A percentile compares a stretch with the other conserved stretches of the same genome.
Conservation (phyloP, 2,797 vertebrate genomes). For the Sebastes glaucus region DNA sequence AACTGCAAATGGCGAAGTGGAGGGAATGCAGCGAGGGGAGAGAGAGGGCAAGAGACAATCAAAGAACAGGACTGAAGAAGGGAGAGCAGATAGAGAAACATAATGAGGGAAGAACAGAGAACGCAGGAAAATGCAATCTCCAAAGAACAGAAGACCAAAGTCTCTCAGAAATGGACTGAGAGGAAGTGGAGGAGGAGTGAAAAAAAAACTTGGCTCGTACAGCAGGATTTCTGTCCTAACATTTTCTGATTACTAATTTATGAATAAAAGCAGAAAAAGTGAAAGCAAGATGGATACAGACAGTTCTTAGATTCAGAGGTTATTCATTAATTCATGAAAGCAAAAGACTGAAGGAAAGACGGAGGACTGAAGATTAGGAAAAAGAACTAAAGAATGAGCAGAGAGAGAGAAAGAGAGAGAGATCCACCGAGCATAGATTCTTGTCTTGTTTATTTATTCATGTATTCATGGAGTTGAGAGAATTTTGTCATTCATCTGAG, state of each 20-base stretch:
- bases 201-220: constrained; percentile 26
- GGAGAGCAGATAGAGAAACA: constrained; percentile 38
- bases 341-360: constrained; percentile 71
- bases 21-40: constrained; percentile 56
- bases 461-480: constrained; percentile 72
- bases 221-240: constrained; percentile 63
- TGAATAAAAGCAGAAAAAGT: constrained; percentile 71
- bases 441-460: constrained; percentile 76
- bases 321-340: constrained; percentile 82
- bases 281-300: constrained; percentile 70
- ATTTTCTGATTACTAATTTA: constrained; percentile 78
- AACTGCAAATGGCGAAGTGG: constrained; percentile 76
- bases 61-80: constrained; percentile 40
- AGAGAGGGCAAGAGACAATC: constrained; percentile 39
- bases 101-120: constrained; percentile 58
- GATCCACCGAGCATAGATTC: constrained; percentile 61
- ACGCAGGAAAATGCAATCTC: constrained; percentile 48
- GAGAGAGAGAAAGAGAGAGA: constrained; percentile 33
- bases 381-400: constrained; percentile 59
- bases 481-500: constrained; percentile 74
- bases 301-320: constrained; percentile 70
- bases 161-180: constrained; percentile 46
- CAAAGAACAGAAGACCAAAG: constrained; percentile 55
- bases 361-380: constrained; percentile 59
- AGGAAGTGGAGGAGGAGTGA: constrained; percentile 24